Percentiles rank a stretch among this genome's conserved stretches.
Conservation (phyloP, 2,797 vertebrate species). For the Xerus rutilus region DNA sequence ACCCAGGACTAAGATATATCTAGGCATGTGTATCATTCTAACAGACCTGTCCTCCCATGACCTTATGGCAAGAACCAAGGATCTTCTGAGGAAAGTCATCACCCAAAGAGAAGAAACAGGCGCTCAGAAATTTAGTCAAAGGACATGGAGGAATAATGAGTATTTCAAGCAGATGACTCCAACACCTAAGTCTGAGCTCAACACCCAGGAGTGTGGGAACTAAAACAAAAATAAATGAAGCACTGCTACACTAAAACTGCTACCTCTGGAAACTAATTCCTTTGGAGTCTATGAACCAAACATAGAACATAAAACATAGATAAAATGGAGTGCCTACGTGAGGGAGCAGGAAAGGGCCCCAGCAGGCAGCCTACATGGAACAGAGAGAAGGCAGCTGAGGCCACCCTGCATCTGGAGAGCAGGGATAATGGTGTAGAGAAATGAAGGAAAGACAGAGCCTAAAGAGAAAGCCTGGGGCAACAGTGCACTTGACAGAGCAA, state of each 20-base stretch:
- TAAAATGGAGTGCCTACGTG: neutral
- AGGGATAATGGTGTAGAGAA: neutral
- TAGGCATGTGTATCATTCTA: neutral
- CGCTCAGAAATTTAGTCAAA: neutral
- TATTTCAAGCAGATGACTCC: neutral
- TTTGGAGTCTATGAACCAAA: neutral
- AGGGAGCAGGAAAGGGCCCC: neutral
- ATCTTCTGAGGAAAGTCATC: neutral
- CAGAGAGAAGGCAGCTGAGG: neutral
- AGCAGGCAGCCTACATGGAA: neutral
- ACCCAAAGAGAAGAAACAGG: neutral
- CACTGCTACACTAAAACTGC: neutral
- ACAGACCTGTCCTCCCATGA: neutral
- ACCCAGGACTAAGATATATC: neutral
- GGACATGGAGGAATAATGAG: neutral
- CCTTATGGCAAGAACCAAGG: neutral
- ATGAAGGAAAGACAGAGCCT: neutral
- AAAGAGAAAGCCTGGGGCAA: rapidly evolving
- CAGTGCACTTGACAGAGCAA: rapidly evolving
- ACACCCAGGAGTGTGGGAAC: rapidly evolving
- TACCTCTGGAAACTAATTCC: neutral
- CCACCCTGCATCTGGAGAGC: neutral
- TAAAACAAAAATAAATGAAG: neutral
- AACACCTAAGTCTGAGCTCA: neutral
- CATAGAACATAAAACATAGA: neutral